Evolutionary conservation across 1,140 invertebrate genomes (phyloP), one percentile per base, ranked within the genome.

Genomic region (Aplysia californica): DNA sequence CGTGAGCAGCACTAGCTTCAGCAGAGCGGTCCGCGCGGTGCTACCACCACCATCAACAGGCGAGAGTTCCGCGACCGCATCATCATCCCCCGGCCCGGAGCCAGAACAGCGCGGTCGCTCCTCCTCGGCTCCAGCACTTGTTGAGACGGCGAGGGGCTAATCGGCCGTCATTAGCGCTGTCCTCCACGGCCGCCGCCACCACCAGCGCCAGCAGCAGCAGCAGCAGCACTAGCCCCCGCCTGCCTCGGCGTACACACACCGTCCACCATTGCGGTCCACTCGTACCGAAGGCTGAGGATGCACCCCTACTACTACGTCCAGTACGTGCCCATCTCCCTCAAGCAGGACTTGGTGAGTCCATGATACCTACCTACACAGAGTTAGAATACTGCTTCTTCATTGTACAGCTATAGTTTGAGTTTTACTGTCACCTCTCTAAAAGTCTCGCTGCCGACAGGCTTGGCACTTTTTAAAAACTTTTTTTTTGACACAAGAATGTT

Each of bases 251-350:
- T n/a, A n/a, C 56, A n/a, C 44, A 72, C 66, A 77, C 76, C 81
- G 69, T 61, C 76, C 67, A 76, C 79, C 69, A 78, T 77, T 78
- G 79, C 78, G 77, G 72, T 79, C 73, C 77, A 81, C 59, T 76
- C 72, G 20, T 75, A 77, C 55, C 75, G 80, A 71, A 70, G 79
- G 61, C 79, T 81, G 77, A 85, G 85, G 83, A 86, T 86, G 85
- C 85, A 86, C 78, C 85, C 85, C 59, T 86, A 85, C 79, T 85
- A 84, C 76, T 86, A 84, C 77, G 85, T 86, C 36, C 85, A 86
- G 79, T 86, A 86, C 72, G 80, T 86, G 69, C 85, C 85, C 44
- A 79, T 86, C 18, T 69, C 81, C 38, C 66, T 84, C 23, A 86
- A 85, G 55, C 83, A 83, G 71, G 81, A 82, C 61, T 56, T 85